A percentile compares a stretch with the other conserved stretches of the same genome.
Conservation (phyloP, 35 echinoderm and acorn worm genomes). For the Heliocidaris tuberculata region DNA sequence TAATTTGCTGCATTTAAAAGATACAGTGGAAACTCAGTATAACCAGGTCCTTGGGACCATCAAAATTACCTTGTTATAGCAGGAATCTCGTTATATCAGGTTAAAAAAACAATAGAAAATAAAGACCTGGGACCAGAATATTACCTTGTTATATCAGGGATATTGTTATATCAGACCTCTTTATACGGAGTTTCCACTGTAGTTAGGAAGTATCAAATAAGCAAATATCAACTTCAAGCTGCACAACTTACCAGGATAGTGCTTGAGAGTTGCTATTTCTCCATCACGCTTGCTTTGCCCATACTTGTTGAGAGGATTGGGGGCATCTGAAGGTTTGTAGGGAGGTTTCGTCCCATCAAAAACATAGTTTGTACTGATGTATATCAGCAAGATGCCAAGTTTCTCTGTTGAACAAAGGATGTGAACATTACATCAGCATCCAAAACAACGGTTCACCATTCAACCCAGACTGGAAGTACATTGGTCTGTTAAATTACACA, state of each 20-base stretch:
- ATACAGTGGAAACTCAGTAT: too few species aligned
- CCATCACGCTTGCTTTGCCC: conserved; percentile 64
- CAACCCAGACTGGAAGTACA: background rate
- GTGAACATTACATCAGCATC: background rate
- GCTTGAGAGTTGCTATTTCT: conserved; percentile 49
- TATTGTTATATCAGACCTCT: too few species aligned
- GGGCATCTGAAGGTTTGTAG: conserved; percentile 72
- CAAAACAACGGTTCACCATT: background rate
- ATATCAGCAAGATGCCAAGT: conserved; percentile 59
- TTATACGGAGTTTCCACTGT: too few species aligned
- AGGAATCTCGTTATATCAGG: too few species aligned
- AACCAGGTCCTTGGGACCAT: too few species aligned
- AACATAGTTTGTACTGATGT: conserved; percentile 86
- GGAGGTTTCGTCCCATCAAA: conserved; percentile 85
- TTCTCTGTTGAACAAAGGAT: conserved; percentile 35
- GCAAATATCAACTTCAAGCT: too few species aligned
- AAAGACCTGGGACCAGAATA: too few species aligned
- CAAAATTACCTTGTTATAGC: too few species aligned
- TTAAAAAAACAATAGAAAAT: too few species aligned
- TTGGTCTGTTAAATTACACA: background rate
- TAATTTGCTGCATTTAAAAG: too few species aligned
- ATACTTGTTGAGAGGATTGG: conserved; percentile 84
- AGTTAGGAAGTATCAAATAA: too few species aligned
- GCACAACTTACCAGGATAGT: conserved; percentile 58
- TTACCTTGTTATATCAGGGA: too few species aligned